These are phyloP conservation scores for Phalacrocorax carbo DNA, from an alignment of 2,113 vertebrate genomes.

Conservation along the genomic window DNA sequence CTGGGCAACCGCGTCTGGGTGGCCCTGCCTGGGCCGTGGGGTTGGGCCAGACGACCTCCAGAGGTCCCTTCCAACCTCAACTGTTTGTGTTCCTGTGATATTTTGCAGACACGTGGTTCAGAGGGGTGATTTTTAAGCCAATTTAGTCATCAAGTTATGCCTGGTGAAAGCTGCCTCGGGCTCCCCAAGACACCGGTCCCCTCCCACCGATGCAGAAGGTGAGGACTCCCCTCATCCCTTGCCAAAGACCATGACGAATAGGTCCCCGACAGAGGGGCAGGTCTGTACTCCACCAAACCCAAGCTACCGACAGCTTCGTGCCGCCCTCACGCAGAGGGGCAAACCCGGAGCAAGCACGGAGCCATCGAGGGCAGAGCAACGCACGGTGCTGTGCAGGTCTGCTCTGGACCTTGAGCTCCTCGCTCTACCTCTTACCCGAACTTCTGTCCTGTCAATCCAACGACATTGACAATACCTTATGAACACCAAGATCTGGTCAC, in stretches of 20 bases:
- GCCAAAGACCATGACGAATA: neutral
- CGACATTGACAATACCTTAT: fast-evolving
- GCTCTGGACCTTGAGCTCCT: neutral
- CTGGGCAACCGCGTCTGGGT: neutral
- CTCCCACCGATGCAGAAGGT: neutral
- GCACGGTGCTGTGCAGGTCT: fast-evolving
- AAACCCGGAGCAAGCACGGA: neutral
- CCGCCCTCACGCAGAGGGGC: neutral
- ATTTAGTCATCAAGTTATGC: neutral
- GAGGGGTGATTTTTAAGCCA: neutral
- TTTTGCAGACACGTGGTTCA: neutral
- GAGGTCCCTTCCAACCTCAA: neutral
- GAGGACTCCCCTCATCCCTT: neutral
- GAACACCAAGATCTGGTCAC: neutral
- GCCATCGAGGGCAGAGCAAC: fast-evolving
- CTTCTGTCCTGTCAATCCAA: neutral
- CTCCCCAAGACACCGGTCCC: neutral
- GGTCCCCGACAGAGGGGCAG: fast-evolving
- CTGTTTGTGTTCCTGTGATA: too few species aligned
- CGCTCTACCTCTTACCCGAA: fast-evolving
- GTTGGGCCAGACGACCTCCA: neutral
- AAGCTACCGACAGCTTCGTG: fast-evolving
- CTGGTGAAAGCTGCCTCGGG: neutral
- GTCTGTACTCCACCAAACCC: neutral
- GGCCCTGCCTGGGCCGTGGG: too few species aligned